Conservation (phyloP, 2,113 vertebrate species). For the Chaetodon trifascialis region DNA sequence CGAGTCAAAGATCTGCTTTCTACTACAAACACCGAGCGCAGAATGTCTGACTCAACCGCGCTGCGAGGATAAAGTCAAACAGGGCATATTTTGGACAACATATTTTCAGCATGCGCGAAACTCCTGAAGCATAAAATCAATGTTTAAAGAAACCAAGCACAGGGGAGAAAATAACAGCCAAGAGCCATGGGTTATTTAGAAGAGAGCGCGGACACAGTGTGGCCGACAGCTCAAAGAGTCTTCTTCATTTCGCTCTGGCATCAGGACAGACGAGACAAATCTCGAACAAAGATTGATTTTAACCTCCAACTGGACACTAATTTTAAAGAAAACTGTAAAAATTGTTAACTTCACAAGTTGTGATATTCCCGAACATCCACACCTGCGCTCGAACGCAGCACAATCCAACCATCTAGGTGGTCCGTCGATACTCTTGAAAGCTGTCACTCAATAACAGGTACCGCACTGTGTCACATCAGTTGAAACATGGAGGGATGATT, state of each 20-base stretch:
- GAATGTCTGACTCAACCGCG: conserved; percentile 30
- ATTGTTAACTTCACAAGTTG: too few species aligned
- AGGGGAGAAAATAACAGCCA: conserved; percentile 46
- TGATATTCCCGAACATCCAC: too few species aligned
- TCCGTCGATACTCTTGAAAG: background rate
- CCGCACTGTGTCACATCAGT: background rate
- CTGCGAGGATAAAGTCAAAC: conserved; percentile 18
- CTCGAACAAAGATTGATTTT: conserved; percentile 2
- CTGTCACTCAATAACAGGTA: background rate
- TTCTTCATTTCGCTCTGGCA: background rate
- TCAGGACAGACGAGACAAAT: background rate
- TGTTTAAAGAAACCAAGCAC: conserved; percentile 45
- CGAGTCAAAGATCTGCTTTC: conserved; percentile 12
- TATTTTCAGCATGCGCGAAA: conserved; percentile 19
- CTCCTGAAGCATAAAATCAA: conserved; percentile 50
- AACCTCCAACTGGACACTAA: background rate
- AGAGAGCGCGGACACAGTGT: background rate
- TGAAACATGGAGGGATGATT: background rate
- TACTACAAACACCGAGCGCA: conserved; percentile 10
- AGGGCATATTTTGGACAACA: conserved; percentile 43
- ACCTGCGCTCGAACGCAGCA: background rate
- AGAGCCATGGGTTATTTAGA: conserved; percentile 39
- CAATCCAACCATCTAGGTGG: too few species aligned
- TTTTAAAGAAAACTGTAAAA: background rate
- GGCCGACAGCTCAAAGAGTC: background rate